Conservation (phyloP, 92 coral and sea anemone genomes). For the Zoanthus sociatus region DNA sequence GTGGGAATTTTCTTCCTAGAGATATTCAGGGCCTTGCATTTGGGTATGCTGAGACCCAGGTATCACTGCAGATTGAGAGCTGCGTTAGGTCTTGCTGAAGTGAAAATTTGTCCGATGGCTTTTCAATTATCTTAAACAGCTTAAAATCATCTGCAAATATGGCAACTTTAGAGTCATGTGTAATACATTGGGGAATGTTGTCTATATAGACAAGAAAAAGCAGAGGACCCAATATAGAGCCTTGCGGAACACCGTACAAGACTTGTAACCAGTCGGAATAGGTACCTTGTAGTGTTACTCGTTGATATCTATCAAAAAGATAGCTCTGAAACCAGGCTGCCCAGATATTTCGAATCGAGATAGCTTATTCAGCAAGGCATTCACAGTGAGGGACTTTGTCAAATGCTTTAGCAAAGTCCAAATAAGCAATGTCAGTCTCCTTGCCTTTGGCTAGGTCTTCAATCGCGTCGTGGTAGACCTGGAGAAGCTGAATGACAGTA, state of each 20-base stretch:
- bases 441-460: conserved; percentile 32
- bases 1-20: conserved; percentile 48
- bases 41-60: conserved; percentile 58
- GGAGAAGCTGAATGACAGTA: conserved; percentile 24
- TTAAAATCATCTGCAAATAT: conserved; percentile 54
- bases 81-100: conserved; percentile 58
- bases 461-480: conserved; percentile 20
- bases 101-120: conserved; percentile 48
- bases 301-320: conserved; percentile 35
- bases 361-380: conserved; percentile 22
- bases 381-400: conserved; percentile 33
- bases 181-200: conserved; percentile 47
- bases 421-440: conserved; percentile 35
- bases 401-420: conserved; percentile 36
- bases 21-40: conserved; percentile 57
- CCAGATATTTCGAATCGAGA: conserved; percentile 21
- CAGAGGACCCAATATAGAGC: conserved; percentile 39
- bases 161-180: conserved; percentile 41
- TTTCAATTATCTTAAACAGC: conserved; percentile 34
- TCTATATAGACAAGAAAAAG: conserved; percentile 49
- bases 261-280: conserved; percentile 36
- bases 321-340: conserved; percentile 37
- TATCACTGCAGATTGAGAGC: conserved; percentile 52
- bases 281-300: conserved; percentile 19
- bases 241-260: conserved; percentile 43